A percentile compares a stretch with the other conserved stretches of the same genome.
Evolutionary conservation across 2,797 vertebrate species (phyloP).

Genomic region (Enteromius mattozi): DNA sequence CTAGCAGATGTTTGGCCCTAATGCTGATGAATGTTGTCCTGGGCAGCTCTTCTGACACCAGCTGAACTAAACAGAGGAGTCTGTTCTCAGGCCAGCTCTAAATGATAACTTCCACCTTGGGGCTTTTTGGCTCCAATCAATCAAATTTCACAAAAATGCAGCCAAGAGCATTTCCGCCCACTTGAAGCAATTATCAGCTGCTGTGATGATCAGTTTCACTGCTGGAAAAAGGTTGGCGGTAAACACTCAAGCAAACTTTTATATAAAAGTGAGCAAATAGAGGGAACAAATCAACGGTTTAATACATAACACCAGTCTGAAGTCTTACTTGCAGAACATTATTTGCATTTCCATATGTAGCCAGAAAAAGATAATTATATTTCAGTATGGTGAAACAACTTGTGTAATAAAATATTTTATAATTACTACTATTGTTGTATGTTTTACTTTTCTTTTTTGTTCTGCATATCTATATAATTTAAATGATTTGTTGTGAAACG

Average conservation of each 20-base stretch:
- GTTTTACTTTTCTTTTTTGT: too few relatives aligned
- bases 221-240: neutral
- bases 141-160: constrained; percentile 23
- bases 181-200: constrained; percentile 33
- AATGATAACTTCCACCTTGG: constrained; percentile 35
- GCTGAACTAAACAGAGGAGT: constrained; percentile 29
- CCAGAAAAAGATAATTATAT: too few relatives aligned
- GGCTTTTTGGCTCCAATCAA: constrained; percentile 21
- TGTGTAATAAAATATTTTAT: too few relatives aligned
- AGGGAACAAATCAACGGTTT: neutral
- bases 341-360: neutral
- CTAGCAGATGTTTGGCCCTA: constrained; percentile 68
- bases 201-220: constrained; percentile 13
- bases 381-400: too few relatives aligned
- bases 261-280: too few relatives aligned
- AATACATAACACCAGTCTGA: neutral
- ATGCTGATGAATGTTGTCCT: constrained; percentile 54
- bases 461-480: too few relatives aligned
- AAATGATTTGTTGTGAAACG: too few relatives aligned
- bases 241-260: neutral
- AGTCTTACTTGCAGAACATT: neutral
- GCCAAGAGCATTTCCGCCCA: constrained; percentile 37
- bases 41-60: constrained; percentile 54
- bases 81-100: constrained; percentile 32
- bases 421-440: too few relatives aligned